Base-by-base conservation (phyloP, 2,113 vertebrate species). In the Azemiops feae region DNA sequence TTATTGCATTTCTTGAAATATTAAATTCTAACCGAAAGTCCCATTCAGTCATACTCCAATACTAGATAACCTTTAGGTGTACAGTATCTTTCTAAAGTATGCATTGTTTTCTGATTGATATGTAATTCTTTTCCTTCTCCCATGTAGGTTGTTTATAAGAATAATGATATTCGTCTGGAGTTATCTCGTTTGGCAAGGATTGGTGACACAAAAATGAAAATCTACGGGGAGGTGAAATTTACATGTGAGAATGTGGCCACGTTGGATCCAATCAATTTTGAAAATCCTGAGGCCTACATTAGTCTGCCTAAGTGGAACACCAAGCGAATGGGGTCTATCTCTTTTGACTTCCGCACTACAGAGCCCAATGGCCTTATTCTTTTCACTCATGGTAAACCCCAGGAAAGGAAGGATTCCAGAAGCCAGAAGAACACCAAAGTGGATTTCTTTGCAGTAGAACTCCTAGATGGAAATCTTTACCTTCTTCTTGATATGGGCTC, bases 221-320 rank as follows among this genome's bases (percentile, higher is more conserved):
- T 99, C 94, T 99, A 99, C 0, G 99, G 99, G 0, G 99, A 99
- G 18, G 98, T 99, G 93, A 99, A 98, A 81, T 99, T 99, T 34
- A 97, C 99, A 91, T 99, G 99, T 52, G 99, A 99, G 96, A 99
- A 99, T 25, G 99, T 99, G 47, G 98, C 99, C 93, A 99, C 99
- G 0, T 96, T 99, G 60, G 99, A 99, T 96, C 99, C 99, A 93
- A 99, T 99, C 97, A 99, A 98, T 96, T 99, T 99, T 2, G 99
- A 99, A 98, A 99, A 97, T 69, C 98, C 99, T 0, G 99, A 99
- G 89, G 99, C 99, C 54, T 99, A 98, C 93, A 98, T 99, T 94
- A 98, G 98, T 88, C 96, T 99, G 92, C 99, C 99, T 23, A 99
- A 99, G 69, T 99, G 99, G 99, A 99, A 99, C 97, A 99, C 99